Evolutionary conservation across 2,888 invertebrate species (phyloP).

Genomic region (Drosophila affinis): DNA sequence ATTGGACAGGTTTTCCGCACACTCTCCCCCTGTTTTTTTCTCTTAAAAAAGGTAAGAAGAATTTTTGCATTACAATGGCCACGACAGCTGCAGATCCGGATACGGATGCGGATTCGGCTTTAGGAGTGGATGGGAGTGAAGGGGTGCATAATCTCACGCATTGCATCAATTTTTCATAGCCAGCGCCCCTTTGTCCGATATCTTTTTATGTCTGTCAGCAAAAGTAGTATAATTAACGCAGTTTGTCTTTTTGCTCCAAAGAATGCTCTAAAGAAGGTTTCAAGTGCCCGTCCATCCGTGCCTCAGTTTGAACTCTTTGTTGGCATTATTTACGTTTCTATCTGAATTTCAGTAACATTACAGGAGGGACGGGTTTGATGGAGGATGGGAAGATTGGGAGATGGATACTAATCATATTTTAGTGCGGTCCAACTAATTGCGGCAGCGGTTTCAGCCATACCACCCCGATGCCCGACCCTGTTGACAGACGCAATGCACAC

Average conservation of each 20-base stretch:
- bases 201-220: slow-evolving; percentile 35
- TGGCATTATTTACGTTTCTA: slow-evolving; percentile 13
- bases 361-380: slow-evolving; percentile 1
- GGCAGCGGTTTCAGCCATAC: slow-evolving; percentile 32
- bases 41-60: neutral
- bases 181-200: slow-evolving; percentile 36
- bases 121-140: neutral
- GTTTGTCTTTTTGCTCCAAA: slow-evolving; percentile 19
- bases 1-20: slow-evolving; percentile 38
- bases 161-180: slow-evolving; percentile 42
- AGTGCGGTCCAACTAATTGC: slow-evolving; percentile 70
- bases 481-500: slow-evolving; percentile 33
- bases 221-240: slow-evolving; percentile 51
- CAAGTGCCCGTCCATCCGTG: slow-evolving; percentile 4
- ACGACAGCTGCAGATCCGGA: slow-evolving; percentile 37
- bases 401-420: slow-evolving; percentile 71
- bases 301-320: slow-evolving; percentile 14
- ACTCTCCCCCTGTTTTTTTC: neutral
- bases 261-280: slow-evolving; percentile 30
- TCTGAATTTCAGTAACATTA: slow-evolving; percentile 36
- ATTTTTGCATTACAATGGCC: slow-evolving; percentile 31
- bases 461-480: slow-evolving; percentile 6
- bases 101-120: slow-evolving; percentile 1
- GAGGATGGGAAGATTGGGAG: neutral
- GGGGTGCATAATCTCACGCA: slow-evolving; percentile 53